phyloP scores from a whole-genome alignment of 2,113 vertebrate genomes.

The Saccopteryx leptura region DNA sequence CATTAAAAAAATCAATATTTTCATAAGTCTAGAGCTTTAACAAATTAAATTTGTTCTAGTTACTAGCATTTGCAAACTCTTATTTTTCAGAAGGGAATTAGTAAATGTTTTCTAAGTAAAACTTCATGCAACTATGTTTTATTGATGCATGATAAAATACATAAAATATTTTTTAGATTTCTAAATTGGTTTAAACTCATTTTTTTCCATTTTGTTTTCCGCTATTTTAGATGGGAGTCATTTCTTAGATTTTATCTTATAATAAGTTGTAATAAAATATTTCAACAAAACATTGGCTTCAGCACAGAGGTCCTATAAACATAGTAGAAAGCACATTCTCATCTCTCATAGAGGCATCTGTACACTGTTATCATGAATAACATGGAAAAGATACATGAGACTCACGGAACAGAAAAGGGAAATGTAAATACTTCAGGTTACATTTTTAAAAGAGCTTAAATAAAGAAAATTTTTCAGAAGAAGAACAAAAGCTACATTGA shows the following conservation, averaged over 20 bases:
- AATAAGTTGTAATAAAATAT: background rate
- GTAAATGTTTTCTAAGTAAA: slow-evolving; percentile 29
- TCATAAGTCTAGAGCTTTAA: slow-evolving; percentile 61
- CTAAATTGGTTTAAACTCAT: slow-evolving; percentile 19
- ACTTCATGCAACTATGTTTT: slow-evolving; percentile 15
- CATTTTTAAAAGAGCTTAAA: background rate
- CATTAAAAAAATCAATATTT: slow-evolving; percentile 68
- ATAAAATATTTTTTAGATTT: background rate
- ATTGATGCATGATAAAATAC: background rate
- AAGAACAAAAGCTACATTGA: slow-evolving; percentile 21
- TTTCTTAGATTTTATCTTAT: slow-evolving; percentile 20
- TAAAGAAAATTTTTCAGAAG: background rate
- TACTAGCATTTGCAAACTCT: background rate
- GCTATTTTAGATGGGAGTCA: slow-evolving; percentile 1
- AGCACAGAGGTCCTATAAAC: background rate
- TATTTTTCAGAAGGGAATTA: slow-evolving; percentile 41
- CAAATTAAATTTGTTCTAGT: slow-evolving; percentile 63
- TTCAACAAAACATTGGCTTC: background rate
- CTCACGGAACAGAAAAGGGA: background rate
- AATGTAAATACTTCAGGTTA: slow-evolving; percentile 5
- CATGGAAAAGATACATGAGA: background rate
- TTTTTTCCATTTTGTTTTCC: background rate
- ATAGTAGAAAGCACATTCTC: background rate
- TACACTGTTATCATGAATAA: background rate
- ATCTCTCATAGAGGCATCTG: background rate